These are phyloP conservation scores for Coptodon bakossiorum DNA, from an alignment of 2,113 vertebrate genomes.

Conservation along the genomic window DNA sequence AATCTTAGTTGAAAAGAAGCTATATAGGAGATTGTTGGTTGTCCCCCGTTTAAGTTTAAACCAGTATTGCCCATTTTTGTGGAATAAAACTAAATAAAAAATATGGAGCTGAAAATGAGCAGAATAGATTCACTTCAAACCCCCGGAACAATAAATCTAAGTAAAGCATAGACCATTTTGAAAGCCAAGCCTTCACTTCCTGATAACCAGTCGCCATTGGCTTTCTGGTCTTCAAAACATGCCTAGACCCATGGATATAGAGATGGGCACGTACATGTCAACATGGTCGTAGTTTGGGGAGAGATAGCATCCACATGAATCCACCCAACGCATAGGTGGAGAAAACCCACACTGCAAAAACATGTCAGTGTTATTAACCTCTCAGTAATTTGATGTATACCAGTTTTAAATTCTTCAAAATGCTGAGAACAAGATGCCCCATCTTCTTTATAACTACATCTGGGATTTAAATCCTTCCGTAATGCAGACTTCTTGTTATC, in stretches of 20 bases:
- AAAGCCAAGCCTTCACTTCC: neutral
- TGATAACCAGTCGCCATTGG: neutral
- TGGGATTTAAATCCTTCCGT: neutral
- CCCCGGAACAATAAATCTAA: neutral
- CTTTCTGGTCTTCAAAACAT: neutral
- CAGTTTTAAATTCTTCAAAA: neutral
- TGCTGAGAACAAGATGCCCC: neutral
- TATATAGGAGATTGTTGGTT: neutral
- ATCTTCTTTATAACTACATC: neutral
- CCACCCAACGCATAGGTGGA: neutral
- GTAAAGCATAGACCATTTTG: neutral
- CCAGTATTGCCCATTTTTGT: neutral
- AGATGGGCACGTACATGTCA: neutral
- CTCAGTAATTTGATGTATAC: neutral
- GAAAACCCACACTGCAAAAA: neutral
- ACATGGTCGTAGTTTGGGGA: neutral
- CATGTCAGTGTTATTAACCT: neutral
- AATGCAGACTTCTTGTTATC: neutral
- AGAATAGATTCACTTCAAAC: neutral
- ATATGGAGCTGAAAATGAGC: neutral
- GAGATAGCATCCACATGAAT: neutral
- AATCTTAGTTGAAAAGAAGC: neutral
- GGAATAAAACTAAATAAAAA: neutral
- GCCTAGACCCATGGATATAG: neutral
- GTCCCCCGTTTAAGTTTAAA: neutral